Conservation (phyloP, 2,113 vertebrate species). For the Porphyrio hochstetteri region DNA sequence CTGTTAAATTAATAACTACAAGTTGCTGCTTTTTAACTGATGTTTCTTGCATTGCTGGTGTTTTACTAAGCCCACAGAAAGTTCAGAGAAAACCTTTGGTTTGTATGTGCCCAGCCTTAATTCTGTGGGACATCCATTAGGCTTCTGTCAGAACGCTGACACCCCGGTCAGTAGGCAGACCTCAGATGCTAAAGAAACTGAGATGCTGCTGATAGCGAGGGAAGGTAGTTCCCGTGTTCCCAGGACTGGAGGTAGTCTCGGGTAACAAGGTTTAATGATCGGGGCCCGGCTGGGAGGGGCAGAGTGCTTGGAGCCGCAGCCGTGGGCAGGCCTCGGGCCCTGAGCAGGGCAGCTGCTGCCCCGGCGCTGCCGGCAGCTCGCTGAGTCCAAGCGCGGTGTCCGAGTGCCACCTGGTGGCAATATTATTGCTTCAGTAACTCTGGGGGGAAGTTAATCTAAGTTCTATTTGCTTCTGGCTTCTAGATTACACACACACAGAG, state of each 20-base stretch:
- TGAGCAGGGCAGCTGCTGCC: neutral
- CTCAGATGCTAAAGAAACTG: neutral
- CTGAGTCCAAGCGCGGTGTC: neutral
- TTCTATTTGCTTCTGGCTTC: neutral
- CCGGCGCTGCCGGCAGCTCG: neutral
- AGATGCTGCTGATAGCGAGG: neutral
- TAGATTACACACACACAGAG: no score
- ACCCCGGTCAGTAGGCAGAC: neutral
- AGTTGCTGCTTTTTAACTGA: neutral
- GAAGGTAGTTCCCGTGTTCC: neutral
- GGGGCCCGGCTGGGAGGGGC: no score
- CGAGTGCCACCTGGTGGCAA: constrained; percentile 70
- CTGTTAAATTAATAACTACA: neutral
- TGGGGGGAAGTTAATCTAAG: neutral
- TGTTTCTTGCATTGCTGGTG: neutral
- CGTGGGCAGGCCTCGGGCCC: no score
- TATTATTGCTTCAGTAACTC: neutral
- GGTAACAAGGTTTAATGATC: neutral
- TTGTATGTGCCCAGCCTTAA: neutral
- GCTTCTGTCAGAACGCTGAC: neutral
- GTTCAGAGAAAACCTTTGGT: neutral
- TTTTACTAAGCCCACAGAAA: neutral
- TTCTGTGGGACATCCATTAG: neutral
- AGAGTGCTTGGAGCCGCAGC: no score
- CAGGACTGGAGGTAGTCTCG: neutral